Evolutionary conservation across 2,797 vertebrate species (phyloP).

Genomic region (Coranthus polyacanthus): DNA sequence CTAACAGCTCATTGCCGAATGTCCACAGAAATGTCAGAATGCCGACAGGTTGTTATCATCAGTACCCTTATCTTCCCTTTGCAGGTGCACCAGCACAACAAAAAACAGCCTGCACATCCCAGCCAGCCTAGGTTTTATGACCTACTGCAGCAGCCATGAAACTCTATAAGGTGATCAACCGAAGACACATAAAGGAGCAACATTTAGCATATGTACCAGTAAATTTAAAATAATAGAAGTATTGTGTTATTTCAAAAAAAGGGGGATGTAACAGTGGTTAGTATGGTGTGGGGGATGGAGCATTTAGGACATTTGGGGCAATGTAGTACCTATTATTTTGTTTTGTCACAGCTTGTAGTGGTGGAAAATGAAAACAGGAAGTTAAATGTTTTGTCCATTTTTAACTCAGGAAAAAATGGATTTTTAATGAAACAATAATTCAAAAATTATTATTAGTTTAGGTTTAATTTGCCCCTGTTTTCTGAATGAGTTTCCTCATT

Average conservation of each 20-base stretch:
- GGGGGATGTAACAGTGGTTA: not conserved
- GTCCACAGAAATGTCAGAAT: constrained; percentile 83
- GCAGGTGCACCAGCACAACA: constrained; percentile 79
- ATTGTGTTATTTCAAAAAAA: constrained; percentile 12
- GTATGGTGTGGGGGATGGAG: not conserved
- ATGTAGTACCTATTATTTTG: not conserved
- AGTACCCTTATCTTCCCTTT: constrained; percentile 81
- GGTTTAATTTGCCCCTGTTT: not conserved
- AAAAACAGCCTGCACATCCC: constrained; percentile 64
- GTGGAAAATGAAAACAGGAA: not conserved
- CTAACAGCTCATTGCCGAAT: constrained; percentile 72
- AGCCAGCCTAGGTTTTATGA: constrained; percentile 71
- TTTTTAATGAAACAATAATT: constrained; percentile 1
- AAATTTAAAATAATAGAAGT: constrained; percentile 27
- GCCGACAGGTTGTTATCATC: constrained; percentile 84
- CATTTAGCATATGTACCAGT: constrained; percentile 32
- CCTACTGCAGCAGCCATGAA: constrained; percentile 54
- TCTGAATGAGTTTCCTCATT: not conserved
- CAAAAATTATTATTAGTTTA: not conserved
- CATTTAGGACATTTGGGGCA: not conserved
- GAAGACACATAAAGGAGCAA: constrained; percentile 45
- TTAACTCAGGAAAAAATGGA: no score
- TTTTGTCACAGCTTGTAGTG: not conserved
- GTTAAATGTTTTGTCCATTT: constrained; percentile 1
- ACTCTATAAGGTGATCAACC: constrained; percentile 69